Evolutionary conservation across 2,797 vertebrate species (phyloP).

Genomic region (Chaunax sp.): DNA sequence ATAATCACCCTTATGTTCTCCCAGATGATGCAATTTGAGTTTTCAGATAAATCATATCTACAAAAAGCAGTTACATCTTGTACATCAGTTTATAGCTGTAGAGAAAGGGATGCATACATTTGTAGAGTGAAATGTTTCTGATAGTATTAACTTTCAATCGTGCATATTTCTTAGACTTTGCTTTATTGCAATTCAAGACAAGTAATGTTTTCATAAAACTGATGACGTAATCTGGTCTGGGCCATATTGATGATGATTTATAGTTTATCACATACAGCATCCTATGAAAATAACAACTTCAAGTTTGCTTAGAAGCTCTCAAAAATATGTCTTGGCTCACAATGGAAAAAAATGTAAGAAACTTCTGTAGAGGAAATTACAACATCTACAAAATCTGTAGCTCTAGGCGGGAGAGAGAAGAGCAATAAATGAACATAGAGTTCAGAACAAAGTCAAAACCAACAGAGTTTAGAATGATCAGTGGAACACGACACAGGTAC

Average conservation of each 20-base stretch:
- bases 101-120: neutral
- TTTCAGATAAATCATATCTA: constrained; percentile 22
- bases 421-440: neutral
- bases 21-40: constrained; percentile 6
- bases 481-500: neutral
- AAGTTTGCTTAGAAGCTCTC: neutral
- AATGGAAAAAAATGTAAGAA: neutral
- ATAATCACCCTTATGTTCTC: constrained; percentile 21
- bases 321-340: neutral
- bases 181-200: neutral
- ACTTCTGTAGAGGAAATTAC: neutral
- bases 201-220: neutral
- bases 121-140: neutral
- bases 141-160: neutral
- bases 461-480: neutral
- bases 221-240: neutral
- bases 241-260: neutral
- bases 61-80: constrained; percentile 24
- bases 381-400: neutral
- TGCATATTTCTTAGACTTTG: neutral
- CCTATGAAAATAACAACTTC: neutral
- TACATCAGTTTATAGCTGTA: neutral
- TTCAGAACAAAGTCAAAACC: neutral
- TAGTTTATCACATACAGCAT: neutral
- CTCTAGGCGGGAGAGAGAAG: neutral